These are phyloP conservation scores for Chauna torquata DNA, from an alignment of 2,113 vertebrate species.

Conservation along the genomic window DNA sequence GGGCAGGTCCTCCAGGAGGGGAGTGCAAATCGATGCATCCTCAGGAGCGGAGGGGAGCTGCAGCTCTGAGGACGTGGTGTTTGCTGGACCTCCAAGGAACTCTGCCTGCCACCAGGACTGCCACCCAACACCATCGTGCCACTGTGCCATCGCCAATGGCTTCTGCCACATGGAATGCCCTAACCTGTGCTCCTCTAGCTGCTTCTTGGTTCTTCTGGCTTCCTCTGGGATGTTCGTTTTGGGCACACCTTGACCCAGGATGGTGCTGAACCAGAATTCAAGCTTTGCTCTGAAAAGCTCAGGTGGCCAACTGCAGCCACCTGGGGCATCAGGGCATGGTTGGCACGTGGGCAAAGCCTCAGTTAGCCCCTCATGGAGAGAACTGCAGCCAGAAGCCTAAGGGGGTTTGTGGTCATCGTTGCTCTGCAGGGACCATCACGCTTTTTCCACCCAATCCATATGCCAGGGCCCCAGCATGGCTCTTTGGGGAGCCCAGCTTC, in stretches of 20 bases:
- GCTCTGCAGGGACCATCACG: fast-evolving
- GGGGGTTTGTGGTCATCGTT: background rate
- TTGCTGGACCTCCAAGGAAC: background rate
- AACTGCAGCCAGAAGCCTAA: background rate
- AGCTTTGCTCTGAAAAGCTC: background rate
- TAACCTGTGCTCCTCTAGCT: too few relatives aligned
- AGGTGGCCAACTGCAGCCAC: fast-evolving
- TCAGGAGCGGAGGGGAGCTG: background rate
- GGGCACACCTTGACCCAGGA: background rate
- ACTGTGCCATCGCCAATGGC: fast-evolving
- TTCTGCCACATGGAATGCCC: background rate
- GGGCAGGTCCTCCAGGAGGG: background rate
- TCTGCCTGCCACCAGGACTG: background rate
- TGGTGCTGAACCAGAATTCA: background rate
- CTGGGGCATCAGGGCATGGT: background rate
- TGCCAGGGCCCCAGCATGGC: background rate
- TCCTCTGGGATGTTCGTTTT: background rate
- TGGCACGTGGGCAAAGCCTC: background rate
- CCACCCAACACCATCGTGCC: background rate
- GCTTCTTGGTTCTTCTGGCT: background rate
- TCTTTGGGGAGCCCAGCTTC: background rate
- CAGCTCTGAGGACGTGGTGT: background rate
- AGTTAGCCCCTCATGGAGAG: background rate
- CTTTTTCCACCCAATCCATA: background rate
- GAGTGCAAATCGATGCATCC: background rate